A percentile compares a stretch with the other conserved stretches of the same genome.
Evolutionary conservation across 2,888 invertebrate genomes (phyloP).

Genomic region (Pyrrhia umbra): DNA sequence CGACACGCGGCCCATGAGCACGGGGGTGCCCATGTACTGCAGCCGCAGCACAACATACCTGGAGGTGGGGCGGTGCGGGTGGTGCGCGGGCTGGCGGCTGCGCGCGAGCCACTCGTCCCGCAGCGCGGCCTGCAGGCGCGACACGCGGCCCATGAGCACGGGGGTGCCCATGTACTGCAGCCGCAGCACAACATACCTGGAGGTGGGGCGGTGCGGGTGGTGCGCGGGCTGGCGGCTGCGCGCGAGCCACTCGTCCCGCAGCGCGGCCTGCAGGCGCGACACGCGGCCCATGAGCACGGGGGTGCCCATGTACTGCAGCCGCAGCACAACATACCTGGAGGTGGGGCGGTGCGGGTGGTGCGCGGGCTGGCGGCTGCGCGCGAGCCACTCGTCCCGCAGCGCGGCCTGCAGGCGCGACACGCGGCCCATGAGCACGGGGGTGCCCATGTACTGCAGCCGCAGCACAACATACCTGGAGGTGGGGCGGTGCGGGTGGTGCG

Average conservation of each 20-base stretch:
- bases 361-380: background rate
- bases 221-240: constrained; percentile 25
- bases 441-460: background rate
- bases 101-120: constrained; percentile 94
- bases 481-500: constrained; percentile 58
- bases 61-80: constrained; percentile 35
- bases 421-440: background rate
- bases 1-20: constrained; percentile 2
- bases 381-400: background rate
- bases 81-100: constrained; percentile 47
- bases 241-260: constrained; percentile 95
- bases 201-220: background rate
- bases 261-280: constrained; percentile 94
- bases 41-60: no score
- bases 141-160: constrained; percentile 97
- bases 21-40: background rate
- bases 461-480: constrained; percentile 60
- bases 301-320: constrained; percentile 93
- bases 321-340: no score
- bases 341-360: background rate
- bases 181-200: no score
- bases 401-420: constrained; percentile 6
- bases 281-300: constrained; percentile 97
- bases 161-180: constrained; percentile 94
- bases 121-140: constrained; percentile 94